Evolutionary conservation across 1,140 invertebrate genomes (phyloP).

Genomic region (Sarcophaga peregrina): DNA sequence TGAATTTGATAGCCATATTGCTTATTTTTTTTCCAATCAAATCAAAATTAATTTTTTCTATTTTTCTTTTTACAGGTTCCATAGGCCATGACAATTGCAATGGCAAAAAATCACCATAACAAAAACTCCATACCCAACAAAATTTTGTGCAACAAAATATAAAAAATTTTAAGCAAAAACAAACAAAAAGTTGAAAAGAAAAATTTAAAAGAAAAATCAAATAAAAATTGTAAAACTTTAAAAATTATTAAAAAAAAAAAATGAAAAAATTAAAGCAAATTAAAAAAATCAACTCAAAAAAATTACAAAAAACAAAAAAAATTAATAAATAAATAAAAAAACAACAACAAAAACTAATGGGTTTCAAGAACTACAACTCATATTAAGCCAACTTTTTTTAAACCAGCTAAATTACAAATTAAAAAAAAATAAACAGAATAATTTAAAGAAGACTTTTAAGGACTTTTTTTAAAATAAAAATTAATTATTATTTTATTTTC

Average conservation of each 20-base stretch:
- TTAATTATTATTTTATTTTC: background rate
- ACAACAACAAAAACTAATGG: constrained; percentile 22
- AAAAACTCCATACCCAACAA: constrained; percentile 63
- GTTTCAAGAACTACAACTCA: constrained; percentile 38
- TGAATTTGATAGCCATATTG: no score
- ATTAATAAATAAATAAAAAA: background rate
- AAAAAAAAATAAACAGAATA: background rate
- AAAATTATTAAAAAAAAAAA: constrained; percentile 49
- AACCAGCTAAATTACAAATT: background rate
- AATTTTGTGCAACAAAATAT: constrained; percentile 63
- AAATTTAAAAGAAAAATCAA: constrained; percentile 49
- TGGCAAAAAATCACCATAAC: constrained; percentile 68
- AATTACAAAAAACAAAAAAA: background rate
- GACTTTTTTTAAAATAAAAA: background rate
- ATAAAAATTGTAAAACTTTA: constrained; percentile 46
- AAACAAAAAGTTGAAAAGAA: constrained; percentile 58
- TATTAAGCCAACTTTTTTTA: constrained; percentile 25
- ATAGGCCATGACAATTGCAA: constrained; percentile 82
- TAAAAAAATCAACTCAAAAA: constrained; percentile 39
- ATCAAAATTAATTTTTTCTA: background rate
- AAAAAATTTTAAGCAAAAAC: constrained; percentile 53
- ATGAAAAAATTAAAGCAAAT: constrained; percentile 36
- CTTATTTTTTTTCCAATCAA: no score
- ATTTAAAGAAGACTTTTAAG: constrained; percentile 17
- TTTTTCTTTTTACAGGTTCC: constrained; percentile 70